phyloP scores from a whole-genome alignment of 2,113 vertebrate species.

The Oreochromis niloticus region DNA sequence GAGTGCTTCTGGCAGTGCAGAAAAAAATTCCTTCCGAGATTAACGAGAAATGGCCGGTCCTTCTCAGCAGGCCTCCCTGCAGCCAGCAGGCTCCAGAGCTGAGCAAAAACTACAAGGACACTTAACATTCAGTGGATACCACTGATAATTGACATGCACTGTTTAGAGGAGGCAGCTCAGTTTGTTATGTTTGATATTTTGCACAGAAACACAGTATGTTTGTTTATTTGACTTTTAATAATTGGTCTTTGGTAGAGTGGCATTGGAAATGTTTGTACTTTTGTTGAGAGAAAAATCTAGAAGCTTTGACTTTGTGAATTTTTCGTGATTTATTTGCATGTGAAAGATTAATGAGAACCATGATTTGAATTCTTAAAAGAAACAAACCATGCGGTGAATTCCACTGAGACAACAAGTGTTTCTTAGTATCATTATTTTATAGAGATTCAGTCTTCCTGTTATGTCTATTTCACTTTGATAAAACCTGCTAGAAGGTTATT shows the following conservation, averaged over 20 bases:
- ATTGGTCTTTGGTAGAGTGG: not conserved
- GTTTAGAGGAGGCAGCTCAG: not conserved
- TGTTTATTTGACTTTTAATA: not conserved
- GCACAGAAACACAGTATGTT: not conserved
- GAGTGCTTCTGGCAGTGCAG: not conserved
- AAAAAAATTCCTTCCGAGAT: conserved; percentile 65
- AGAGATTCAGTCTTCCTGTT: not conserved
- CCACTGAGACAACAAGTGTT: not conserved
- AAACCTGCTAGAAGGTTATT: not conserved
- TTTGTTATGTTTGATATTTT: not conserved
- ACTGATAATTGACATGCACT: not conserved
- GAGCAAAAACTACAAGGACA: not conserved
- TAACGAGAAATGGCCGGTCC: conserved; percentile 45
- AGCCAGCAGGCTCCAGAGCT: not conserved
- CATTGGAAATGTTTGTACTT: not conserved
- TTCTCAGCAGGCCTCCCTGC: conserved; percentile 21
- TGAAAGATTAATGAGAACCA: not conserved
- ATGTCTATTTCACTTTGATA: not conserved
- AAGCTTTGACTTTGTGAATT: not conserved
- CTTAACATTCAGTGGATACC: conserved; percentile 12
- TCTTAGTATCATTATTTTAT: not conserved
- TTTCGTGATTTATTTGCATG: not conserved
- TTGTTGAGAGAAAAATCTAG: not conserved
- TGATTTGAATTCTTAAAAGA: not conserved
- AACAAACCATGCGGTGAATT: not conserved